These are phyloP conservation scores for Eugnorisma glareosa DNA, from an alignment of 2,888 invertebrate species.

Conservation along the genomic window DNA sequence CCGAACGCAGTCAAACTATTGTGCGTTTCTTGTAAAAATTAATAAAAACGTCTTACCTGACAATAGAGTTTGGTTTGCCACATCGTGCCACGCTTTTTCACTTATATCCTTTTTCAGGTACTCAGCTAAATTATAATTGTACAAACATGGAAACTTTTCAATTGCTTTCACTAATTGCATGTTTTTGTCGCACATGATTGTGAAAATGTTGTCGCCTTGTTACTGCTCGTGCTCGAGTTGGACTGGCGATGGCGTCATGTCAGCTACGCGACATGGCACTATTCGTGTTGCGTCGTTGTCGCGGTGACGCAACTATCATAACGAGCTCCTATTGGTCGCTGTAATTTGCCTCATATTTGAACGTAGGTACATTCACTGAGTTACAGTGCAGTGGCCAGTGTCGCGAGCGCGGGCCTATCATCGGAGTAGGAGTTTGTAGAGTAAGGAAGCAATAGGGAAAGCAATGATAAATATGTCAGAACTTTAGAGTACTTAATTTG, in stretches of 20 bases:
- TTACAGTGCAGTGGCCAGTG: conserved; percentile 36
- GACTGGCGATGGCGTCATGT: conserved; percentile 66
- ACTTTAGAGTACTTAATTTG: background rate
- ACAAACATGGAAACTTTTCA: conserved; percentile 73
- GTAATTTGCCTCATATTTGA: conserved; percentile 43
- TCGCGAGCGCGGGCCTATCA: conserved; percentile 32
- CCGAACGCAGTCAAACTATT: background rate
- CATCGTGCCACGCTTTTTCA: conserved; percentile 75
- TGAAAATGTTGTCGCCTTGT: conserved; percentile 45
- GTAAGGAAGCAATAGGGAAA: conserved; percentile 12
- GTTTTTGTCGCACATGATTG: conserved; percentile 73
- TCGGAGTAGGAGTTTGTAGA: background rate
- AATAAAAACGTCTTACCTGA: conserved; percentile 66
- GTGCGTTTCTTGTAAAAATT: background rate
- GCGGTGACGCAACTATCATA: conserved; percentile 67
- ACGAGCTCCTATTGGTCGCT: conserved; percentile 50
- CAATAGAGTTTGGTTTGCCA: conserved; percentile 68
- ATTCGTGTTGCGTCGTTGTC: conserved; percentile 69
- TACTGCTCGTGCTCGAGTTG: conserved; percentile 42
- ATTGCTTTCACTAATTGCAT: conserved; percentile 71
- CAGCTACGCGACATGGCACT: conserved; percentile 70
- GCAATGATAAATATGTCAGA: background rate
- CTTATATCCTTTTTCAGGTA: conserved; percentile 74
- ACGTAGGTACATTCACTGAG: conserved; percentile 34
- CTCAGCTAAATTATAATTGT: conserved; percentile 71